Evolutionary conservation across 2,888 invertebrate genomes (phyloP), one percentile per base, ranked within the genome.

Genomic region (Cryptocheilus praepositus): DNA sequence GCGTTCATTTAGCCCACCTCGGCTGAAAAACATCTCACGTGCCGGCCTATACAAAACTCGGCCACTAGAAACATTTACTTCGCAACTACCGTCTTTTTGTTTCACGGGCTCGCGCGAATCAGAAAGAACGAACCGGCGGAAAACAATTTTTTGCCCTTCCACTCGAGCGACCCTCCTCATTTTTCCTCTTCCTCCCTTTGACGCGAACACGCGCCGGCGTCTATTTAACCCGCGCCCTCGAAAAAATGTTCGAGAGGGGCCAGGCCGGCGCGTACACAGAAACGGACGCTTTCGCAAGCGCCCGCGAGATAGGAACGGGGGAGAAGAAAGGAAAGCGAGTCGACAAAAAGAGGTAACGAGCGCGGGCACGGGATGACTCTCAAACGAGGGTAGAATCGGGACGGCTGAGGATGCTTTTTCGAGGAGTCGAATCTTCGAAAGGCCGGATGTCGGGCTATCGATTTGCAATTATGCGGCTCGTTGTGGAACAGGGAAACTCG

Each of bases 391-490:
- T 36, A 36, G 36, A 11, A 36, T 36, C 36, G 36, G 21, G 52
- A 59, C 19, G 54, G 59, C 56, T 64, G 21, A 59, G 68, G 67
- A 65, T 55, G 46, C 59, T 69, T 76, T 76, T 73, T 73, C 68
- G 71, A 60, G 49, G 58, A 70, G 67, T 61, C 59, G 62, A 61
- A 65, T 64, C 64, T 36, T 70, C 67, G 59, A 65, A 63, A 73
- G 69, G 45, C 64, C 67, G 61, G 25, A 71, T 71, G 63, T 54
- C 59, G 64, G 71, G 74, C 11, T 36, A 78, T 77, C 71, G 77
- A 78, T 78, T 78, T 77, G 70, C 71, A 74, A 73, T 76, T 74
- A 71, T 61, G 57, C 44, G 21, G 15, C 54, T 46, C 62, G 36
- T 15, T 51, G 65, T 36, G 36, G 36, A 1, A 2, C 7, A 7